phyloP scores from a whole-genome alignment of 1,140 invertebrate genomes.

The Liolophura sinensis region DNA sequence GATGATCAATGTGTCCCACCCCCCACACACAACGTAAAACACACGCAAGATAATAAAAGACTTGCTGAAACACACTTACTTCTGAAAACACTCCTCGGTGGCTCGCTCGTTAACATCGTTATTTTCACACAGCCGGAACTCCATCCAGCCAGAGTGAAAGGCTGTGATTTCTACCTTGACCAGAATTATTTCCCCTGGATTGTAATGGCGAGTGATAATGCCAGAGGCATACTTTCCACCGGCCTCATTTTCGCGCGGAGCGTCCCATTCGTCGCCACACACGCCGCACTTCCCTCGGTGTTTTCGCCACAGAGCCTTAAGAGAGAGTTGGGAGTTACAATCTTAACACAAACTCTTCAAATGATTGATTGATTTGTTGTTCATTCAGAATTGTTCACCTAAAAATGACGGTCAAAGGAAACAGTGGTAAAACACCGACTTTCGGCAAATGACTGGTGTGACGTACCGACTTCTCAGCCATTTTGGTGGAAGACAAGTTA shows the following conservation, averaged over 20 bases:
- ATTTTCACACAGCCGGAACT: slow-evolving; percentile 81
- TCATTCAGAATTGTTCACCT: too few species aligned
- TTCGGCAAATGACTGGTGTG: too few species aligned
- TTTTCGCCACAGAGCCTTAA: slow-evolving; percentile 15
- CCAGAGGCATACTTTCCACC: slow-evolving; percentile 51
- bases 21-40: too few species aligned
- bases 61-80: too few species aligned
- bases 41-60: too few species aligned
- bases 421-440: too few species aligned
- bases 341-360: too few species aligned
- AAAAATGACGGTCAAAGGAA: too few species aligned
- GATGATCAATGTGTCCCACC: too few species aligned
- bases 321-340: not conserved
- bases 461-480: too few species aligned
- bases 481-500: too few species aligned
- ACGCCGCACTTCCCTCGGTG: slow-evolving; percentile 56
- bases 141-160: slow-evolving; percentile 73
- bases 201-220: slow-evolving; percentile 38
- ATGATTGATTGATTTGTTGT: too few species aligned
- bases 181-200: slow-evolving; percentile 30
- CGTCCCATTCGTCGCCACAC: slow-evolving; percentile 51
- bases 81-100: slow-evolving; percentile 33
- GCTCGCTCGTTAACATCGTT: slow-evolving; percentile 45
- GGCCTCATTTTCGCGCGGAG: slow-evolving; percentile 42
- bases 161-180: slow-evolving; percentile 39